Evolutionary conservation across 1,140 invertebrate species (phyloP), one percentile per base, ranked within the genome.

Genomic region (Brachionus rotundiformis): DNA sequence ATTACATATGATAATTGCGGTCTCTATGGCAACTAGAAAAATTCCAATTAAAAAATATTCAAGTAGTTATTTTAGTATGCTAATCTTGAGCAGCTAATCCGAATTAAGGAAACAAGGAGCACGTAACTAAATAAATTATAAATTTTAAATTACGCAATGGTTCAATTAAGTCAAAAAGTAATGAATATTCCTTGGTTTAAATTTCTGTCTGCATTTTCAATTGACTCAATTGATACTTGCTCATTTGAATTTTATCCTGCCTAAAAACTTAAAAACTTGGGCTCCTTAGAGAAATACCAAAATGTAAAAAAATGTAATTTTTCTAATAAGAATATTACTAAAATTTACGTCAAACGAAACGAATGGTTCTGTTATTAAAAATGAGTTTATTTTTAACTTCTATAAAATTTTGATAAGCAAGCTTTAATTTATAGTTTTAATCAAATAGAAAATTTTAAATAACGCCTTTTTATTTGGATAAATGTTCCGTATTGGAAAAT

Each of bases 111-210:
- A 54, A 54, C 47, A 54, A 54, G 47, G 16, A 19, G 47, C 47
- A 54, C 47, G 47, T 54, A 54, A 54, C 23, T 54, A 8, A 54
- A 54, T 54, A 54, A 54, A 54, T 54, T 54, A 54, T 54, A 54
- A 54, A 54, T 54, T 54, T 54, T 54, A 19, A 54, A 54, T 54
- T 54, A 54, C 47, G n/a, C 47, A 54, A 54, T 54, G 16, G 47
- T 54, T 54, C 47, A 54, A 8, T 16, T 54, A 8, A 54, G 47
- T 54, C 19, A 54, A 54, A 54, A 19, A 54, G 47, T 19, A 54
- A 54, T 54, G 47, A 54, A 54, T 54, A 54, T 54, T 54, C 23
- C 16, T 41, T 54, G 19, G 5, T 54, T 19, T 19, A 54, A 54
- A 54, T 25, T 54, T 25, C 16, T 54, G 23, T 54, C 23, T 54